These are phyloP conservation scores for Sciurus carolinensis DNA, from an alignment of 2,797 vertebrate genomes.

Conservation along the genomic window DNA sequence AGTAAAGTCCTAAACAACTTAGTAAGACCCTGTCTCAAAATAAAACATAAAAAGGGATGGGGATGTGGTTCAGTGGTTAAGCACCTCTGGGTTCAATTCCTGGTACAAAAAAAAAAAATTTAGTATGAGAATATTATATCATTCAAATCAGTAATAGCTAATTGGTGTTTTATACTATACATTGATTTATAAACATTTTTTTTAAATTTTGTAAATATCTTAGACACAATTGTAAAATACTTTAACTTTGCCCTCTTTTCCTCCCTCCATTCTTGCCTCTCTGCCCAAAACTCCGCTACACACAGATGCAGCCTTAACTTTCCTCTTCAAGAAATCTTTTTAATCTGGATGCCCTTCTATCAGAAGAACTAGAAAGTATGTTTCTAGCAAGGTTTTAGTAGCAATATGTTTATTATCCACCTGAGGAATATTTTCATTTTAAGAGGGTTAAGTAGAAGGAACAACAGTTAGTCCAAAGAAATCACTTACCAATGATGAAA, in stretches of 20 bases:
- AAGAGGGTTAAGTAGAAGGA: not conserved
- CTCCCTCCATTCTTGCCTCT: not conserved
- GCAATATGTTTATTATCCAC: not conserved
- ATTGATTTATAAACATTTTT: conserved; percentile 13
- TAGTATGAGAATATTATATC: not conserved
- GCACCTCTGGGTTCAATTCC: too few species aligned
- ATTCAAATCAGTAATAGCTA: conserved; percentile 48
- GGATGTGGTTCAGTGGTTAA: too few species aligned
- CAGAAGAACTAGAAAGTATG: conserved; percentile 4
- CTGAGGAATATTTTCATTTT: conserved; percentile 38
- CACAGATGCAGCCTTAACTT: not conserved
- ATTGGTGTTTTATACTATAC: not conserved
- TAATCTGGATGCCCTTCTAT: not conserved
- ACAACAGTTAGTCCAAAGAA: conserved; percentile 20
- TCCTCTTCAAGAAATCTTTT: conserved; percentile 1
- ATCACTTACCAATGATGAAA: conserved; percentile 17
- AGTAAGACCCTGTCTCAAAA: too few species aligned
- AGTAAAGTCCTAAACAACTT: too few species aligned
- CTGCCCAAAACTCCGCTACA: not conserved
- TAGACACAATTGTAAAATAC: conserved; percentile 37
- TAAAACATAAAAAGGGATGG: too few species aligned
- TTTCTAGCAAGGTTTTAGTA: conserved; percentile 12
- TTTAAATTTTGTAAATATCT: conserved; percentile 32
- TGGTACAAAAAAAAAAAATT: too few species aligned
- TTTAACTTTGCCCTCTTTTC: conserved; percentile 28